Base-by-base conservation (phyloP, 1,140 invertebrate genomes). In the Diabrotica virgifera region DNA sequence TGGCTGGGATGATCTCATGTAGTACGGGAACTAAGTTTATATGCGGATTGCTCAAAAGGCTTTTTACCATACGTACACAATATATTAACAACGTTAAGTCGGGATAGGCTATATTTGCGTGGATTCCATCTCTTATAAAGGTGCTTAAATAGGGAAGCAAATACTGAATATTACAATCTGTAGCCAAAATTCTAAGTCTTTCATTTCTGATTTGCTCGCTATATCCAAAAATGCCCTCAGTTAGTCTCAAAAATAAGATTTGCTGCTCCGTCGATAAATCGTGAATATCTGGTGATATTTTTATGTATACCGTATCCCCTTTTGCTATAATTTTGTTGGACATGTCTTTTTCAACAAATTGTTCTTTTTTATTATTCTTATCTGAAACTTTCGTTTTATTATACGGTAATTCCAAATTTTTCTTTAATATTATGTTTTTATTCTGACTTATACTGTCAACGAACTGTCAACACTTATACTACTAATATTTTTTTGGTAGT, bases 341-440 rank as follows among this genome's bases (percentile, higher is more conserved):
- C 24, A 24, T 24, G 24, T 24, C 24, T 4, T 24, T 24, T 24
- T 24, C 24, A 24, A 24, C 24, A 24, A 24, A 24, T 2, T 14
- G 12, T 5, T 14, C 5, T 56, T 65, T 46, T 52, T 69, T 71
- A 84, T 85, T 66, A 76, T 95, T 55, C 1, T 9, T 55, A 9
- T 11, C 5, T 24, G 5, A 55, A 55, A 55, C 12, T 12, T 51
- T 51, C 46, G 9, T 51, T 12, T 11, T 12, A 11, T 12, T 51
- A 10, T 8, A 50, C 46, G 46, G 7, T 50, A 50, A n/a, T 51
- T 51, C 5, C 46, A 51, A 24, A 24, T 24, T 24, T 24, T 2
- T 24, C 24, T 2, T 24, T 24, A 2, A 24, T 24, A 24, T 24
- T 24, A 4, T 24, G 4, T 24, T 24, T 24, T 24, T 24, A 4